Percentiles rank a stretch among this genome's conserved stretches.
These are phyloP conservation scores for cattle (Bos taurus) DNA, from an alignment of 2,113 vertebrate species.

Conservation along the genomic window DNA sequence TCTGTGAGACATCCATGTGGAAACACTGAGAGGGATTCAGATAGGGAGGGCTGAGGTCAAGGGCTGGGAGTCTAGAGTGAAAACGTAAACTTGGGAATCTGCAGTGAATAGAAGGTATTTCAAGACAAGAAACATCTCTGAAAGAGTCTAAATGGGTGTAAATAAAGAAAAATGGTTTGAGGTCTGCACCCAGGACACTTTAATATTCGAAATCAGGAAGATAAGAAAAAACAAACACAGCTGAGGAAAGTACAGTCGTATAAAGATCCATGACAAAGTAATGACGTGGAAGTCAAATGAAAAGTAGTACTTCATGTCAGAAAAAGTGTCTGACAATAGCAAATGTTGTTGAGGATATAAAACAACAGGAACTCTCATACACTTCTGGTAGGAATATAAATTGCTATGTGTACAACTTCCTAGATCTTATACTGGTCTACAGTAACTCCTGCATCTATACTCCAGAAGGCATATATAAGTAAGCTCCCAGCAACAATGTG, in stretches of 20 bases:
- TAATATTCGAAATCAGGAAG: background rate
- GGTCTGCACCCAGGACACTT: background rate
- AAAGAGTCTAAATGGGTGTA: background rate
- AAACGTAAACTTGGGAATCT: background rate
- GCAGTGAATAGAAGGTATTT: background rate
- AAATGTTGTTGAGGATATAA: background rate
- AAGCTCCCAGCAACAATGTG: background rate
- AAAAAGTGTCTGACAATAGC: background rate
- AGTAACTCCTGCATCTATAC: background rate
- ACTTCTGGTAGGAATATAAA: background rate
- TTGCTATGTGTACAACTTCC: background rate
- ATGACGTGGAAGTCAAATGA: background rate
- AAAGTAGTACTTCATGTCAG: background rate
- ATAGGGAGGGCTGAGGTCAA: background rate
- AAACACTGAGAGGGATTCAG: background rate
- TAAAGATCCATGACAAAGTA: background rate
- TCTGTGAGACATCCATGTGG: background rate
- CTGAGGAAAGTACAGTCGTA: background rate
- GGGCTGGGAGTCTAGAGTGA: background rate
- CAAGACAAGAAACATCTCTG: background rate
- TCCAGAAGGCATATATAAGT: background rate
- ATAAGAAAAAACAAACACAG: background rate
- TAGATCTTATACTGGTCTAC: background rate
- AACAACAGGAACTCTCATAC: background rate
- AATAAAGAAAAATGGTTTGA: background rate